phyloP scores from a whole-genome alignment of 2,113 vertebrate genomes.

The Halcyon senegalensis region DNA sequence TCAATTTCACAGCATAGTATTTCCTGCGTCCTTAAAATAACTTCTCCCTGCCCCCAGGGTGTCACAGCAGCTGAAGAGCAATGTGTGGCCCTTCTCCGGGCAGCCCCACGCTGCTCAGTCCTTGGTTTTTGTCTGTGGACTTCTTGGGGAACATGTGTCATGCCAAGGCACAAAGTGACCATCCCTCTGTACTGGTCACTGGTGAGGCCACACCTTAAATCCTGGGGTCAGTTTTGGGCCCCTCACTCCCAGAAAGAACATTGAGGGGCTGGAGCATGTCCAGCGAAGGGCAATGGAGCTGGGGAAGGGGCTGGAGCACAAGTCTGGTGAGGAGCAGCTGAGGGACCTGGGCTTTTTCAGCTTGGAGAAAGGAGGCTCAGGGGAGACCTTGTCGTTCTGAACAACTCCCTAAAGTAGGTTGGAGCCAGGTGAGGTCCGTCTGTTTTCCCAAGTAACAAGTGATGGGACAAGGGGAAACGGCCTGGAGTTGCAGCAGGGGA shows the following conservation, averaged over 20 bases:
- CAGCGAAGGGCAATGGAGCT: too few relatives aligned
- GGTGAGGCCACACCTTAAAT: neutral
- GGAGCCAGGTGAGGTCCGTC: too few relatives aligned
- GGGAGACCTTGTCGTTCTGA: too few relatives aligned
- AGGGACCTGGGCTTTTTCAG: too few relatives aligned
- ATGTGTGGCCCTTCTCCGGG: neutral
- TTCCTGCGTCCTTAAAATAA: slow-evolving; percentile 58
- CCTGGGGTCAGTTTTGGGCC: neutral
- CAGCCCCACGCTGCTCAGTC: neutral
- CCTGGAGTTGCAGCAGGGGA: too few relatives aligned
- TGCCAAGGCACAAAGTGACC: neutral
- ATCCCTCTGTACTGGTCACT: neutral
- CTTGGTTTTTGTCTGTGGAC: neutral
- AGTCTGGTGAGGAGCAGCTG: neutral
- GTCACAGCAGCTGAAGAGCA: neutral
- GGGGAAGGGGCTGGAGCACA: neutral
- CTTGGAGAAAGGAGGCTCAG: too few relatives aligned
- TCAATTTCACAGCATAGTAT: slow-evolving; percentile 26
- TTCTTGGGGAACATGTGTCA: fast-evolving
- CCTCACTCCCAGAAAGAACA: neutral
- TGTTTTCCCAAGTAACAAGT: too few relatives aligned
- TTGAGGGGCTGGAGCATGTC: neutral
- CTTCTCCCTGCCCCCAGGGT: slow-evolving; percentile 8
- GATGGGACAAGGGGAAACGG: too few relatives aligned
- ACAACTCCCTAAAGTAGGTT: too few relatives aligned